Percentiles rank a stretch among this genome's conserved stretches.
These are phyloP conservation scores for Sorex maritimensis DNA, from an alignment of 2,797 vertebrate genomes.

Conservation along the genomic window DNA sequence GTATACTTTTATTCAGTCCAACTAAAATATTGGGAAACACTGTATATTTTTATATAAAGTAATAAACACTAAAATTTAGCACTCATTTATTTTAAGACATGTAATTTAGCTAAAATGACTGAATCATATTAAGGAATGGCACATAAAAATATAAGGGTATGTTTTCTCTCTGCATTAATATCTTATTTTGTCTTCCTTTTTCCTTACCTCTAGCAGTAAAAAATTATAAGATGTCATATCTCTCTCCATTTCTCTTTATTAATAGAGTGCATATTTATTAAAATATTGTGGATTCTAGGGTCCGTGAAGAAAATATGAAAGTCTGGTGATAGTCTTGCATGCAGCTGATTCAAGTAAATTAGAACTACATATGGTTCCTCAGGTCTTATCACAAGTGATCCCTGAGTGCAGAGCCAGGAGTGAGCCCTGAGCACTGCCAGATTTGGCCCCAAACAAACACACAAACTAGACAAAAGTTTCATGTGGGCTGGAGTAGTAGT, in stretches of 20 bases:
- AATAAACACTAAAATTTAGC: background rate
- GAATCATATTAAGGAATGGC: background rate
- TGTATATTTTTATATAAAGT: background rate
- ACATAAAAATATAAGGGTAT: background rate
- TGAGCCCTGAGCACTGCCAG: too few species aligned
- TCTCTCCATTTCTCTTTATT: background rate
- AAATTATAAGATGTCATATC: background rate
- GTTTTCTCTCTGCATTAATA: background rate
- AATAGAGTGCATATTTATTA: constrained; percentile 41
- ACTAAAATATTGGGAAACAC: background rate
- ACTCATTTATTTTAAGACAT: background rate
- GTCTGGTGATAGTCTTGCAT: too few species aligned
- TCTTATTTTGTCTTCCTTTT: background rate
- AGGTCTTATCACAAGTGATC: too few species aligned
- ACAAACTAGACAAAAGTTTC: too few species aligned
- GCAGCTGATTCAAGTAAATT: too few species aligned
- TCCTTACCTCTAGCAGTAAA: constrained; percentile 22
- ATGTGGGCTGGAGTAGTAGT: too few species aligned
- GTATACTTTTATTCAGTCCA: background rate
- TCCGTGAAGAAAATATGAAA: too few species aligned
- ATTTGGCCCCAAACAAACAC: too few species aligned
- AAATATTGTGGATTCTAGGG: background rate
- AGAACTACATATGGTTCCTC: too few species aligned
- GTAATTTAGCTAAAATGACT: constrained; percentile 45
- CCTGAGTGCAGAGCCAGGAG: too few species aligned